Evolutionary conservation across 2,797 vertebrate genomes (phyloP), one percentile per base, ranked within the genome.

Genomic region (Melanotaenia nigrans): DNA sequence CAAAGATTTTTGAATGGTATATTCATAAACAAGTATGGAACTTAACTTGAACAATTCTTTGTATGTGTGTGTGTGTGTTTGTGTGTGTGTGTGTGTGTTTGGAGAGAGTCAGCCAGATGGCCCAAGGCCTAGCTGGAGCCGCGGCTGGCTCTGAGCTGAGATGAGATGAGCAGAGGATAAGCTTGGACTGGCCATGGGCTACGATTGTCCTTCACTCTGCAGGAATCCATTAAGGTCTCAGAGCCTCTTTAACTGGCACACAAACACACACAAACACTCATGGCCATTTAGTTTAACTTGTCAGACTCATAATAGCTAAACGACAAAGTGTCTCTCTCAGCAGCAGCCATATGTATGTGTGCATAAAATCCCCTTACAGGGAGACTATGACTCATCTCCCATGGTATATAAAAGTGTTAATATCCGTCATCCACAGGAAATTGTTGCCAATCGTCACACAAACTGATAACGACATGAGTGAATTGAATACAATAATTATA

Each of bases 141-240:
- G 77, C 78, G 84, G 79, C 85, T 87, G 83, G 82, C 87, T 90
- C 88, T 85, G 86, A 90, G 88, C 87, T 86, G 85, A 92, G 88
- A 90, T 85, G 87, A 89, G 90, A 90, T 91, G 92, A 92, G 89
- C 84, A 79, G 80, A 85, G 91, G 90, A 92, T 90, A 90, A 91
- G 88, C 82, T 86, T 87, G 87, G 85, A 88, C 86, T 85, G 87
- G 90, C 91, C 89, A 87, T 87, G 84, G 91, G 92, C 90, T 88
- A 91, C 61, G 62, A 86, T 85, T 91, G 92, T 92, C 92, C 91
- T 92, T 92, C 92, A 86, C 85, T 90, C 89, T 85, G 76, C 85
- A 91, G 89, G 91, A 91, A 92, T 91, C 87, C 88, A 90, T 91
- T 91, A 91, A 83, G 85, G 77, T 90, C 87, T 92, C 87, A 90